Evolutionary conservation across 1,140 invertebrate species (phyloP).

Genomic region (Rhizoglyphus robini): DNA sequence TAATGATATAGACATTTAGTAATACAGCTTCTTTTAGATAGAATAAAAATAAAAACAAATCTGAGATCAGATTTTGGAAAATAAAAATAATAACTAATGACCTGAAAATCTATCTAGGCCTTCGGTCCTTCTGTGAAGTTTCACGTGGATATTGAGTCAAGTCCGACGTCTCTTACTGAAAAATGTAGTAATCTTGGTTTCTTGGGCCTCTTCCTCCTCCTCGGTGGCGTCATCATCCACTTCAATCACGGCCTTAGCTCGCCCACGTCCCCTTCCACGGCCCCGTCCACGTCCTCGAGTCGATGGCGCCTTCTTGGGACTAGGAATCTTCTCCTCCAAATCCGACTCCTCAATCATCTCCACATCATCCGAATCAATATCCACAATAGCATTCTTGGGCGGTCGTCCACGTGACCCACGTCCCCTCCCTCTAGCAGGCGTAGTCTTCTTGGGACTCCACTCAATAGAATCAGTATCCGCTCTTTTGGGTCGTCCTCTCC

Average conservation of each 20-base stretch:
- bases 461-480: not conserved
- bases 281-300: not conserved
- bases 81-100: no score
- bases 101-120: no score
- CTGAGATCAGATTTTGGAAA: no score
- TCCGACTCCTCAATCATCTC: not conserved
- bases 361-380: not conserved
- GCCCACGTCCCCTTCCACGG: not conserved
- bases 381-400: not conserved
- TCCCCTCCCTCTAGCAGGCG: no score
- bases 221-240: not conserved
- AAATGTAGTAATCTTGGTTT: not conserved
- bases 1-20: no score
- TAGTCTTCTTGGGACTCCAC: no score
- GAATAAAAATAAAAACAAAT: no score
- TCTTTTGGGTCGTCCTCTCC: not conserved
- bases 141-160: no score
- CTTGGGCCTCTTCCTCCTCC: not conserved
- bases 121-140: no score
- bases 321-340: not conserved
- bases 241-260: not conserved
- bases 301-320: not conserved
- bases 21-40: no score
- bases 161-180: not conserved
- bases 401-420: no score